Evolutionary conservation across 2,797 vertebrate species (phyloP).

Genomic region (Prionace glauca): DNA sequence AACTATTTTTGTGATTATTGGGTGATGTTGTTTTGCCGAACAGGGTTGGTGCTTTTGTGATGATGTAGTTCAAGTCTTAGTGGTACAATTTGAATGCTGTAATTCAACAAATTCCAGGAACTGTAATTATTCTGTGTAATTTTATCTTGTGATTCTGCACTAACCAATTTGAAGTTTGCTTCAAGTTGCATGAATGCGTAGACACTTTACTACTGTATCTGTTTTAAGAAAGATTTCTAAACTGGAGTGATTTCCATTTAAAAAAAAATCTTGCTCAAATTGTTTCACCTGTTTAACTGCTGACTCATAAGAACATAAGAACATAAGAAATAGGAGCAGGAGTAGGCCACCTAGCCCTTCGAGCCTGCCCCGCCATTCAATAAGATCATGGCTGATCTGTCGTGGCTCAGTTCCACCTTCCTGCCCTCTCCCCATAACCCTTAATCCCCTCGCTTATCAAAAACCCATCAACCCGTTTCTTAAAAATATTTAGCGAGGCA

Average conservation of each 20-base stretch:
- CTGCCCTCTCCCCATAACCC: no score
- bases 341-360: no score
- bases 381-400: no score
- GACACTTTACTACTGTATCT: not conserved
- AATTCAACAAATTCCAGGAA: slow-evolving; percentile 22
- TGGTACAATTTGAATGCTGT: not conserved
- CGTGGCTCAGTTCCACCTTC: no score
- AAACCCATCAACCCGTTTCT: no score
- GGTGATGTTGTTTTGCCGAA: slow-evolving; percentile 28
- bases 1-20: slow-evolving; percentile 23
- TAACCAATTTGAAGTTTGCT: not conserved
- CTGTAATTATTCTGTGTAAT: not conserved
- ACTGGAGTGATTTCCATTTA: not conserved
- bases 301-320: no score
- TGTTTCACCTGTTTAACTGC: no score
- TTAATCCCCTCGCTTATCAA: no score
- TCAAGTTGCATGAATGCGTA: not conserved
- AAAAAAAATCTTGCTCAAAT: not conserved
- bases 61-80: not conserved
- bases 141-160: not conserved
- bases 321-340: no score
- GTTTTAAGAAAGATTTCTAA: not conserved
- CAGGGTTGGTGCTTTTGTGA: not conserved
- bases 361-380: no score
- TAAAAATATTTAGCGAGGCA: no score